These are phyloP conservation scores for Maniola jurtina DNA, from an alignment of 1,140 invertebrate species.

Conservation along the genomic window DNA sequence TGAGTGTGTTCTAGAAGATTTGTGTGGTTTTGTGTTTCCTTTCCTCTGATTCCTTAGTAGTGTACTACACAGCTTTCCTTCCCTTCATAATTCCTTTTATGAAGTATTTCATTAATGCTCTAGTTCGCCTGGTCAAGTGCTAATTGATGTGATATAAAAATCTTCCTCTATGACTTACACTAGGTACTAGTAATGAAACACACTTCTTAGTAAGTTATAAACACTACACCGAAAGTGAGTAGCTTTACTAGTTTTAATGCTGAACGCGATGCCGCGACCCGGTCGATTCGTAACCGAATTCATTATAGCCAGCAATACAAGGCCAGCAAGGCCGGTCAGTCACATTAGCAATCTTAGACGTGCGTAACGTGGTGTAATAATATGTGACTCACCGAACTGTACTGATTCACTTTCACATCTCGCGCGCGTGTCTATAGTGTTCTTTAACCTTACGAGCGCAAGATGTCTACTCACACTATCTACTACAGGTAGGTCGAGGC, in stretches of 20 bases:
- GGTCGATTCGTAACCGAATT: constrained; percentile 24
- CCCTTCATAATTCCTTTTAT: too few species aligned
- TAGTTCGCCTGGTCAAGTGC: too few species aligned
- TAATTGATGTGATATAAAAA: too few species aligned
- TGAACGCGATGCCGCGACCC: background rate
- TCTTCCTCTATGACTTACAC: too few species aligned
- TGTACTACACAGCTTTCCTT: too few species aligned
- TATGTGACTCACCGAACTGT: constrained; percentile 32
- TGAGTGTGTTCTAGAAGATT: too few species aligned
- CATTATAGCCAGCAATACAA: too few species aligned
- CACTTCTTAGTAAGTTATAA: background rate
- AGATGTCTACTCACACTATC: background rate
- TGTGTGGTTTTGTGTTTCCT: too few species aligned
- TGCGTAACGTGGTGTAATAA: constrained; percentile 54
- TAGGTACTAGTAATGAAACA: background rate
- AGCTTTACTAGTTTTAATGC: background rate
- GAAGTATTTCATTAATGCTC: too few species aligned
- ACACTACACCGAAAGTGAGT: background rate
- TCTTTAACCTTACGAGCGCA: constrained; percentile 1
- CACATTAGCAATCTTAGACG: constrained; percentile 45
- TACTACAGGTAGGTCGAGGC: too few species aligned
- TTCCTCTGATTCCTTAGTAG: too few species aligned
- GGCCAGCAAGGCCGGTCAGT: constrained; percentile 51
- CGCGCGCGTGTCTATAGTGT: constrained; percentile 10
- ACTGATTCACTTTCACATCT: constrained; percentile 47